Evolutionary conservation across 2,797 vertebrate genomes (phyloP).

Genomic region (Epinephelus malabaricus): DNA sequence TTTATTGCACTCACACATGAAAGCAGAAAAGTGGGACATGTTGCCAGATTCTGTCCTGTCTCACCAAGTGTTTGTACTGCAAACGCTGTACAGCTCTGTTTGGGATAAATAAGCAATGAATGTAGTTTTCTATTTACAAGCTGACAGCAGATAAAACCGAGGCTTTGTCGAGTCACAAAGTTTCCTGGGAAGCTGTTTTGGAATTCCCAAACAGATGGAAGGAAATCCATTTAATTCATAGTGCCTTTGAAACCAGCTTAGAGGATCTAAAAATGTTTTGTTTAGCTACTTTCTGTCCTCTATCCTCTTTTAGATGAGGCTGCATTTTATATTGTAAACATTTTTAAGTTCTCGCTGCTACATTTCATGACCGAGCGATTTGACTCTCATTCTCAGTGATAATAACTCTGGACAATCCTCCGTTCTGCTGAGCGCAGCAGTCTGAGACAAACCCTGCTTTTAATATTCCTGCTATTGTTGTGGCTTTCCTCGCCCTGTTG

Average conservation of each 20-base stretch:
- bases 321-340: background rate
- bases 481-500: constrained; percentile 55
- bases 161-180: constrained; percentile 27
- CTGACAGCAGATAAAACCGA: constrained; percentile 26
- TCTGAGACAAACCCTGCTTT: constrained; percentile 56
- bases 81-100: constrained; percentile 45
- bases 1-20: constrained; percentile 2
- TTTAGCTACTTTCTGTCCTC: constrained; percentile 11
- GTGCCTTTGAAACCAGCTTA: constrained; percentile 44
- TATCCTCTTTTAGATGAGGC: constrained; percentile 13
- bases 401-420: constrained; percentile 29
- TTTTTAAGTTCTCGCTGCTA: constrained; percentile 8
- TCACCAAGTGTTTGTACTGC: constrained; percentile 43
- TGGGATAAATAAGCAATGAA: constrained; percentile 54
- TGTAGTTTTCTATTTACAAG: constrained; percentile 35
- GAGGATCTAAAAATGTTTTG: constrained; percentile 15
- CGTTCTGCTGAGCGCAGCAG: constrained; percentile 52
- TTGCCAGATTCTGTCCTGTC: constrained; percentile 12
- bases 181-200: constrained; percentile 48
- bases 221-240: constrained; percentile 50
- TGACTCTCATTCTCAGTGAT: constrained; percentile 30
- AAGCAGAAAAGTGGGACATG: constrained; percentile 22
- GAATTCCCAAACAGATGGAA: constrained; percentile 42
- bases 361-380: constrained; percentile 32
- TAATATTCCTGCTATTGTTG: constrained; percentile 68